Conservation (phyloP, 2,888 invertebrate species). For the Orthosia incerta region DNA sequence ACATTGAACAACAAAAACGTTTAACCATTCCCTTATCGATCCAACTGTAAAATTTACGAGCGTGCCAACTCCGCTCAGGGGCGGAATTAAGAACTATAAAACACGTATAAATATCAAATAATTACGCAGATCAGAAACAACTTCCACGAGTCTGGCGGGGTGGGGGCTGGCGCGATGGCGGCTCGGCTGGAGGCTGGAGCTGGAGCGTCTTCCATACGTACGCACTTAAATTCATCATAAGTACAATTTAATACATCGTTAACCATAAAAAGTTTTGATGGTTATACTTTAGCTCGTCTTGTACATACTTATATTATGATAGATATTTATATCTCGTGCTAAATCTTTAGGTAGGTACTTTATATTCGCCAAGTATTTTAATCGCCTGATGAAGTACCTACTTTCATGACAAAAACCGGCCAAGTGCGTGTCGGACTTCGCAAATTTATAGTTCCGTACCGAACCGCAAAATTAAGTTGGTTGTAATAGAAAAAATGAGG, state of each 20-base stretch:
- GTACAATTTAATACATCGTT: conserved; percentile 13
- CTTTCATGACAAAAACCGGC: too few relatives aligned
- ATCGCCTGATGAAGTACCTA: too few relatives aligned
- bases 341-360: too few relatives aligned
- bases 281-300: background rate
- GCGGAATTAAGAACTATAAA: conserved; percentile 50
- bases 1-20: conserved; percentile 26
- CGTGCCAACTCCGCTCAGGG: conserved; percentile 30
- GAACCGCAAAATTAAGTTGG: too few relatives aligned
- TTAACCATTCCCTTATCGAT: conserved; percentile 52
- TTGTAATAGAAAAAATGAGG: too few relatives aligned
- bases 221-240: background rate
- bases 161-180: background rate
- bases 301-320: background rate
- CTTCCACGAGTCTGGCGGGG: conserved; percentile 23
- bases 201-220: background rate
- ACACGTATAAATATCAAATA: conserved; percentile 60
- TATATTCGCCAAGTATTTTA: too few relatives aligned
- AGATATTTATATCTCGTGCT: too few relatives aligned
- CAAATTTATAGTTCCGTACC: too few relatives aligned
- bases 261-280: conserved; percentile 8
- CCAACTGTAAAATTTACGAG: conserved; percentile 53
- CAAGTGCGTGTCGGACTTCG: too few relatives aligned
- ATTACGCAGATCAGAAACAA: conserved; percentile 55
- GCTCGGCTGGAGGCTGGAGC: background rate